Base-by-base conservation (phyloP, 2,888 invertebrate genomes). In the Drosophila recens region DNA sequence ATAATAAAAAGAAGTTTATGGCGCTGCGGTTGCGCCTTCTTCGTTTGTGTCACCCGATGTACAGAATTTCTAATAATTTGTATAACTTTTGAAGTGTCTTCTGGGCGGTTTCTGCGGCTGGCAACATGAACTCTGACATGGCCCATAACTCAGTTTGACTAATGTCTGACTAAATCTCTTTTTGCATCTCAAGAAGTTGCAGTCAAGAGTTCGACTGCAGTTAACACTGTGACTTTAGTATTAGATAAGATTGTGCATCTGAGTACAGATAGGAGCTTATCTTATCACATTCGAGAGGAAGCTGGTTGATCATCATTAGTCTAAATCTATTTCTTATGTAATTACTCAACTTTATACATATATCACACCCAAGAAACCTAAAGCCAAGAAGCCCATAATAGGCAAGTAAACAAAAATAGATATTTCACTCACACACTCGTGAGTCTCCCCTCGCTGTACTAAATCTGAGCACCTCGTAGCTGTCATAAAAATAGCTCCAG, bases 111-210 rank as follows among this genome's bases (percentile, higher is more conserved):
- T 72, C 79, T 83, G 89, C 59, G 89, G 78, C 75, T 73, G 87
- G 82, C 87, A 82, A 87, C 82, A 80, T 75, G 59, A 87, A 81
- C 85, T 74, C 66, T 79, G 81, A 79, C 89, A 86, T 62, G 80
- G 65, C 70, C 58, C 73, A 68, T 83, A 75, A 89, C 71, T 86
- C 89, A 77, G 64, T 75, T 87, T 86, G 89, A 82, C 68, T 45
- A 67, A 83, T 74, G 79, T 71, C 63, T 9, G 27, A 54, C 33
- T 36, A 63, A 54, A 63, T 30, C 38, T 40, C 48, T 13, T n/a
- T 23, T 20, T 20, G 13, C 48, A 30, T 27, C 65, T 71, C 48
- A 62, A 63, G 59, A 42, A 49, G 34, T 10, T 34, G 13, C 30
- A 6, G 40, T 27, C 36, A 70, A 66, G 56, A 64, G 64, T 15